Percentiles rank a stretch among this genome's conserved stretches.
phyloP scores from a whole-genome alignment of 1,140 invertebrate genomes.

The Scaptomyza graminum region DNA sequence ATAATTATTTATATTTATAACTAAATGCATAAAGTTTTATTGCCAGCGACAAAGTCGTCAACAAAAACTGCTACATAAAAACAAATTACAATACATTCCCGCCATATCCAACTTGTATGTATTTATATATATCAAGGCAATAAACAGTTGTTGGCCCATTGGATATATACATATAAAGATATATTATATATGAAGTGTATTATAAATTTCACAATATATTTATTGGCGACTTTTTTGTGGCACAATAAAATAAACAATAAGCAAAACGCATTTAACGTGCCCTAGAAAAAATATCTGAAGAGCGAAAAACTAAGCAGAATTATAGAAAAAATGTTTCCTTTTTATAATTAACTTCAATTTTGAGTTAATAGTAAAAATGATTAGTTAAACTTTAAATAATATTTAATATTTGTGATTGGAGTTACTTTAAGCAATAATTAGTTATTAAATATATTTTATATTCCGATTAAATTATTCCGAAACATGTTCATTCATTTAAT shows the following conservation, averaged over 20 bases:
- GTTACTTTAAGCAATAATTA: no score
- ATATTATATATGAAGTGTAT: conserved; percentile 25
- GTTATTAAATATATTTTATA: no score
- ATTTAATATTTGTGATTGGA: no score
- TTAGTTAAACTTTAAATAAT: no score
- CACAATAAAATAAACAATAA: background rate
- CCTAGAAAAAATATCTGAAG: background rate
- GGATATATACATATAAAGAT: conserved; percentile 22
- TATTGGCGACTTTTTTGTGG: conserved; percentile 23
- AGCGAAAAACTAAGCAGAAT: no score
- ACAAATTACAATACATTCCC: conserved; percentile 67
- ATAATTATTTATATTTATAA: conserved; percentile 82
- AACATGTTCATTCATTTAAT: no score
- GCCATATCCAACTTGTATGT: conserved; percentile 47
- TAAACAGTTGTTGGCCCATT: conserved; percentile 6
- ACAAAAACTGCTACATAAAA: conserved; percentile 75
- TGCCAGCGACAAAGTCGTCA: conserved; percentile 69
- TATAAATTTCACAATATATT: conserved; percentile 53
- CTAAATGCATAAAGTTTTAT: conserved; percentile 81
- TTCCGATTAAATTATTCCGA: no score
- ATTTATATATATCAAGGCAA: conserved; percentile 19
- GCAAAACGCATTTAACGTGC: background rate
- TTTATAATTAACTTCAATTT: no score
- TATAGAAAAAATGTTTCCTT: no score
- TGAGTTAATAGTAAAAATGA: no score